Evolutionary conservation across 2,888 invertebrate genomes (phyloP).

Genomic region (Heterodera filipjevi): DNA sequence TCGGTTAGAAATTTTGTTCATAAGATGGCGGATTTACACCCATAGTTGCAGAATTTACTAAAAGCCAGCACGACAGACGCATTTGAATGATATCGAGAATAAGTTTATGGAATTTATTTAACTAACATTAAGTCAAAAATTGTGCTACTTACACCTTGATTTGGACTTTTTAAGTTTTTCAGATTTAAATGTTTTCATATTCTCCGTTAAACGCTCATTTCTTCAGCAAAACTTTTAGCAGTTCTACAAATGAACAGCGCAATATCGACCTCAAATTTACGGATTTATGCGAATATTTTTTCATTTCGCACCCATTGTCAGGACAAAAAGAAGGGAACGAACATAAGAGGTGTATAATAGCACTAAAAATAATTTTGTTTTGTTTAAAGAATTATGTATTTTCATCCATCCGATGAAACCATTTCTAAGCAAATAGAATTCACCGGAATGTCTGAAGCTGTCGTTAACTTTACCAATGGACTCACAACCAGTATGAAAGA

Average conservation of each 20-base stretch:
- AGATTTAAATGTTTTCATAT: conserved; percentile 19
- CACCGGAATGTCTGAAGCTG: conserved; percentile 91
- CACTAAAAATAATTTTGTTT: neutral
- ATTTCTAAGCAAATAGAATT: conserved; percentile 74
- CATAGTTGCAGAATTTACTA: no score
- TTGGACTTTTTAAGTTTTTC: neutral
- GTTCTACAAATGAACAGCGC: conserved; percentile 1
- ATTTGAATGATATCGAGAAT: no score
- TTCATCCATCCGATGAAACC: conserved; percentile 52
- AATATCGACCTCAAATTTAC: conserved; percentile 38
- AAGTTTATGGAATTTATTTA: no score
- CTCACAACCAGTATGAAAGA: neutral
- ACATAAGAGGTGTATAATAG: conserved; percentile 34
- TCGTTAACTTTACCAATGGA: conserved; percentile 78
- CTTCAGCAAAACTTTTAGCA: neutral
- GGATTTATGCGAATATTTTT: conserved; percentile 60
- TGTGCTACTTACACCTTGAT: neutral
- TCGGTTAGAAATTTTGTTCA: no score
- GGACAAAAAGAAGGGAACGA: conserved; percentile 59
- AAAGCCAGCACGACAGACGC: no score
- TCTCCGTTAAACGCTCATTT: conserved; percentile 23
- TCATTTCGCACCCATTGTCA: conserved; percentile 55
- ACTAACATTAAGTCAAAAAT: no score
- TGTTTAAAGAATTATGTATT: conserved; percentile 54
- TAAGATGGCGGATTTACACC: no score